Evolutionary conservation across 2,113 vertebrate species (phyloP).

Genomic region (Paracanthobrama guichenoti): DNA sequence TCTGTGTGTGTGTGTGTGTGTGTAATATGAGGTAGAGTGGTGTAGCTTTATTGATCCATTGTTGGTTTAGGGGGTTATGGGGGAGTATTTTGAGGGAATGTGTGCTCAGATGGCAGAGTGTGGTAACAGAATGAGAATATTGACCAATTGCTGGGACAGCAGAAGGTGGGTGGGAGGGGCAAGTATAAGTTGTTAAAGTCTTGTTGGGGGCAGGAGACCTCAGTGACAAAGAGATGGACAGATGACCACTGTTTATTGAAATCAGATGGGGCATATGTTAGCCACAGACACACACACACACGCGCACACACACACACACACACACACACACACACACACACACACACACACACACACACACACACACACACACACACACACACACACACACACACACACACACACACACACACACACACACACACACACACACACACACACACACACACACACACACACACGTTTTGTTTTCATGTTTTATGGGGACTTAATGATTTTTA

Average conservation of each 20-base stretch:
- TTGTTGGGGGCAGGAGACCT: slow-evolving; percentile 14
- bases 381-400: no score
- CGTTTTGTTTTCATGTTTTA: no score
- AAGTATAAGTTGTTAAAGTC: slow-evolving; percentile 7
- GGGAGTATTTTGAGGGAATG: background rate
- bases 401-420: no score
- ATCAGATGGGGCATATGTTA: background rate
- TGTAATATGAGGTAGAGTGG: background rate
- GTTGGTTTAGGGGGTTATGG: background rate
- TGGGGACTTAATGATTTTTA: background rate
- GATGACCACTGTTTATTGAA: slow-evolving; percentile 22
- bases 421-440: no score
- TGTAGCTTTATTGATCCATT: slow-evolving; percentile 23
- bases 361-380: no score
- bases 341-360: no score
- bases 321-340: background rate
- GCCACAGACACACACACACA: background rate
- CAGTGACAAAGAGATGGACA: slow-evolving; percentile 26
- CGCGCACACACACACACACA: background rate
- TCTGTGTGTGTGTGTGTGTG: background rate
- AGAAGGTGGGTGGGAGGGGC: slow-evolving; percentile 22
- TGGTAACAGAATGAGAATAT: slow-evolving; percentile 33
- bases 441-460: no score
- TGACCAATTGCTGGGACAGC: slow-evolving; percentile 3
- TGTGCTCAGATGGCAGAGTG: background rate